These are phyloP conservation scores for Tetheella fluctuosa DNA, from an alignment of 2,888 invertebrate genomes.

Conservation along the genomic window DNA sequence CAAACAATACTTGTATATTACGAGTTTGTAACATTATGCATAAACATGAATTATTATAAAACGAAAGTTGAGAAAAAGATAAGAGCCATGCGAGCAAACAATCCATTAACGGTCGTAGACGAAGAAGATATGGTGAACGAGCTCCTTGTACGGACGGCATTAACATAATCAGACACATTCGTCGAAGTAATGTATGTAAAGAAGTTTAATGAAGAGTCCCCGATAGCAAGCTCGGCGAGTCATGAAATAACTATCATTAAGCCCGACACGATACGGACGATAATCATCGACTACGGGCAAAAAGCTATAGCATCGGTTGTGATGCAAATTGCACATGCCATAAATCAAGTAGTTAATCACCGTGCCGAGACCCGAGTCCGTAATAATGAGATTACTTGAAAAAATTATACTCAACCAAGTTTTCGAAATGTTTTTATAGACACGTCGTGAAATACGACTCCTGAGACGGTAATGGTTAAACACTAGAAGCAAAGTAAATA, in stretches of 20 bases:
- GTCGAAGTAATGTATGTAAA: slow-evolving; percentile 79
- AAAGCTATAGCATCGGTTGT: slow-evolving; percentile 76
- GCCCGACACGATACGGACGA: slow-evolving; percentile 81
- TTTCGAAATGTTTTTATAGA: slow-evolving; percentile 48
- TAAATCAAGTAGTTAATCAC: slow-evolving; percentile 83
- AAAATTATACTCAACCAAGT: slow-evolving; percentile 66
- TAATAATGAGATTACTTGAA: slow-evolving; percentile 81
- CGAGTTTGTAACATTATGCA: slow-evolving; percentile 27
- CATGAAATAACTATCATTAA: slow-evolving; percentile 83
- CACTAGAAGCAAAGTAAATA: slow-evolving; percentile 27
- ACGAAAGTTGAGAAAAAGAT: slow-evolving; percentile 44
- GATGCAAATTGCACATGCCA: slow-evolving; percentile 82
- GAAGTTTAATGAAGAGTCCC: slow-evolving; percentile 81
- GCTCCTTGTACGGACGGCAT: slow-evolving; percentile 64
- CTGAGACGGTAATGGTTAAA: slow-evolving; percentile 33
- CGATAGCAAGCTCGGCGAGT: slow-evolving; percentile 75
- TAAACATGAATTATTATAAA: slow-evolving; percentile 48
- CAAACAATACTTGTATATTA: slow-evolving; percentile 33
- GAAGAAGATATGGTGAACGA: slow-evolving; percentile 61
- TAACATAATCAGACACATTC: slow-evolving; percentile 81
- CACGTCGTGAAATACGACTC: slow-evolving; percentile 48
- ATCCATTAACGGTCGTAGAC: slow-evolving; percentile 72
- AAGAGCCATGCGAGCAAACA: slow-evolving; percentile 61
- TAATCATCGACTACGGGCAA: slow-evolving; percentile 79
- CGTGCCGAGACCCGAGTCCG: slow-evolving; percentile 65